Evolutionary conservation across 2,888 invertebrate genomes (phyloP).

Genomic region (Chelonus formosanus): DNA sequence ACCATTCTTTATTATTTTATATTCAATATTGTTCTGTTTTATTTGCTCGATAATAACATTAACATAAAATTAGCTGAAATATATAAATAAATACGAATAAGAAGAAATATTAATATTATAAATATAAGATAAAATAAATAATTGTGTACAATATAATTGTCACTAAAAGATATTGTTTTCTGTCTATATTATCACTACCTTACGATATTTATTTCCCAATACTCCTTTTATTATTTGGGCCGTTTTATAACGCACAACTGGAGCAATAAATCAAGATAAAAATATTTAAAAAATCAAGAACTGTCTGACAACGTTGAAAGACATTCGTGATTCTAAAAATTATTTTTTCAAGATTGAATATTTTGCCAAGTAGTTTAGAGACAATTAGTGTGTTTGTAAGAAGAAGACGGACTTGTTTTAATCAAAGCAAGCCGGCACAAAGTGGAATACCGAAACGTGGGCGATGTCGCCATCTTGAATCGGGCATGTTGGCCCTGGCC

Average conservation of each 20-base stretch:
- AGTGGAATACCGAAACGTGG: constrained; percentile 18
- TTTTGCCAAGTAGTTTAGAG: no score
- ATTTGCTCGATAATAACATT: not conserved
- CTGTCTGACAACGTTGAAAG: constrained; percentile 24
- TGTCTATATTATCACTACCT: no score
- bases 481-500: constrained; percentile 44
- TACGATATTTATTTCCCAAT: no score
- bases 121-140: constrained; percentile 14
- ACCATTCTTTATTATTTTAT: not conserved
- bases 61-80: not conserved
- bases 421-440: constrained; percentile 7
- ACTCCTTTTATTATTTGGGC: not conserved
- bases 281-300: constrained; percentile 2
- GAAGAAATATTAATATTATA: not conserved
- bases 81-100: no score
- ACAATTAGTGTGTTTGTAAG: no score
- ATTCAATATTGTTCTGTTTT: not conserved
- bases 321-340: constrained; percentile 19
- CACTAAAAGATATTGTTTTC: constrained; percentile 6
- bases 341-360: not conserved
- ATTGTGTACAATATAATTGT: constrained; percentile 20
- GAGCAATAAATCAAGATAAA: constrained; percentile 51
- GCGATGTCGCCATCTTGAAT: constrained; percentile 44
- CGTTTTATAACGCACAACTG: constrained; percentile 45
- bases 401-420: no score